Evolutionary conservation across 2,888 invertebrate genomes (phyloP).

Genomic region (Drosophila demipolita): DNA sequence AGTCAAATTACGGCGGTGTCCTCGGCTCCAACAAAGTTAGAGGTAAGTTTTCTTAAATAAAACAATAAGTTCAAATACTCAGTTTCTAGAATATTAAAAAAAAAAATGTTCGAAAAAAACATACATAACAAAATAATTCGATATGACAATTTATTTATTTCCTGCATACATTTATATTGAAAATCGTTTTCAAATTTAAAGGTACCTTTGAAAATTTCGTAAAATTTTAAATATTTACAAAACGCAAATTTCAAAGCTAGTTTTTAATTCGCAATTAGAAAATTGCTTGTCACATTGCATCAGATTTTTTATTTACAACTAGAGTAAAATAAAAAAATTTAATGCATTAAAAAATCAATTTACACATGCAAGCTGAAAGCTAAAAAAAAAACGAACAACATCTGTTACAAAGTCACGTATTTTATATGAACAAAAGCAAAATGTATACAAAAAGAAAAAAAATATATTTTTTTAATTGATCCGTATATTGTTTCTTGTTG

Average conservation of each 20-base stretch:
- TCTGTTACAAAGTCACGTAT: slow-evolving; percentile 66
- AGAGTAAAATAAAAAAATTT: slow-evolving; percentile 17
- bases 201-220: neutral
- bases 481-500: slow-evolving; percentile 43
- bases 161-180: neutral
- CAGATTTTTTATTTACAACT: slow-evolving; percentile 26
- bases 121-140: neutral
- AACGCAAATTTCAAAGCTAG: neutral
- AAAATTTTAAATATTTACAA: neutral
- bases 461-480: slow-evolving; percentile 13
- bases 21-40: slow-evolving; percentile 78
- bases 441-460: slow-evolving; percentile 55
- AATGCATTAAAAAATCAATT: slow-evolving; percentile 40
- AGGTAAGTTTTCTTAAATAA: slow-evolving; percentile 63
- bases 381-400: slow-evolving; percentile 29
- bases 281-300: slow-evolving; percentile 1
- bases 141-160: neutral
- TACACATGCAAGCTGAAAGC: slow-evolving; percentile 29
- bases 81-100: slow-evolving; percentile 13
- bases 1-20: slow-evolving; percentile 70
- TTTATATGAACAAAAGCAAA: slow-evolving; percentile 20
- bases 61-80: neutral
- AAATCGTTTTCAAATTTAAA: neutral
- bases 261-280: neutral
- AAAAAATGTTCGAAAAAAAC: neutral